Base-by-base conservation (phyloP, 2,113 vertebrate species). In the Desmodus rotundus region DNA sequence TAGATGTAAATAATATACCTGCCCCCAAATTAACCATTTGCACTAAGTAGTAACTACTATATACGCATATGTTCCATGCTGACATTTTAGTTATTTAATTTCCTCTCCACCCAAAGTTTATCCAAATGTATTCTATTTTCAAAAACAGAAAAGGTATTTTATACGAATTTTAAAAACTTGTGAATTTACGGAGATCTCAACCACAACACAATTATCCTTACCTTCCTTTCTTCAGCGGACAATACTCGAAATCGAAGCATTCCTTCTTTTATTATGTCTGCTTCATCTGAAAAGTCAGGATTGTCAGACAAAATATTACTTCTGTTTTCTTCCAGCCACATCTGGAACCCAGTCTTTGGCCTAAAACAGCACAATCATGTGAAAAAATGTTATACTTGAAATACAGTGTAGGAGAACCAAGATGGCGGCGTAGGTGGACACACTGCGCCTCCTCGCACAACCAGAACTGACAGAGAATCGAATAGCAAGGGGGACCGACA, bases 241-340 rank as follows among this genome's bases (percentile, higher is more conserved):
- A 99, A 97, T 12, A 95, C 94, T 96, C 99, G 98, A 98, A 99
- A 99, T 54, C 98, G 98, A 65, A 98, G 98, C 99, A 99, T 99
- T 80, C 99, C 99, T 98, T 99, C 99, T 97, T 99, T 99, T 98
- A 99, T 99, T 98, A 99, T 89, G 38, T 99, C 99, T 1, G 99
- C 98, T 98, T 99, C 99, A 4, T 99, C 98, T 76, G 95, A 96
- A 96, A 99, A 97, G 88, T 98, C 98, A 14, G 99, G 99, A 65
- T 98, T 98, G 89, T 99, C 99, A 4, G 98, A 96, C 36, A 99
- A 86, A 97, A 99, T 99, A 74, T 78, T 98, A 97, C 98, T 99
- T 98, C 99, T 98, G 95, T 99, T 99, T 98, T 99, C 99, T 93
- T 99, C 99, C 1, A 99, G 97, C 99, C 99, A 99, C 89, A 99